phyloP scores from a whole-genome alignment of 2,797 vertebrate genomes.

The Cephalopachus bancanus region DNA sequence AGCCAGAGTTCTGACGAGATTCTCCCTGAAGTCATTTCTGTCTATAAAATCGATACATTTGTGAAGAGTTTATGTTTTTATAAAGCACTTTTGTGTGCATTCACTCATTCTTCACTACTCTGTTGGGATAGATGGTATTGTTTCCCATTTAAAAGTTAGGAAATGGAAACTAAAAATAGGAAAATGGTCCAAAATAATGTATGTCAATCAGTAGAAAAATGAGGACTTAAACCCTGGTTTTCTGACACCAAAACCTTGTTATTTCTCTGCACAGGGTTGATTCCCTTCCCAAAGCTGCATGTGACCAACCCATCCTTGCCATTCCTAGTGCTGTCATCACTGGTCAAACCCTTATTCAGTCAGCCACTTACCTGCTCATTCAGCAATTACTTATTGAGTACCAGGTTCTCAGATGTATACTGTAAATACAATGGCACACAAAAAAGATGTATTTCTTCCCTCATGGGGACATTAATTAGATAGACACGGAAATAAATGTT shows the following conservation, averaged over 20 bases:
- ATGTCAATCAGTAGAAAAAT: neutral
- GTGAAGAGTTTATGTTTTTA: neutral
- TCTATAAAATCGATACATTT: neutral
- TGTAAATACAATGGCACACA: neutral
- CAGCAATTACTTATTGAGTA: neutral
- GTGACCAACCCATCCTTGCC: neutral
- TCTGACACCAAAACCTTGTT: neutral
- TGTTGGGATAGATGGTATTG: neutral
- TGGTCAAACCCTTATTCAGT: neutral
- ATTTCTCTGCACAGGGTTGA: too few species aligned
- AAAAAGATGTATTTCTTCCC: neutral
- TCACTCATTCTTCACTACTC: neutral
- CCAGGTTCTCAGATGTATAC: neutral
- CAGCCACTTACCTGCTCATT: neutral
- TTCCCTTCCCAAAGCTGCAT: neutral
- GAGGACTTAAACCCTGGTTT: neutral
- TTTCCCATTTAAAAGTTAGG: conserved; percentile 53
- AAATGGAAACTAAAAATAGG: conserved; percentile 6
- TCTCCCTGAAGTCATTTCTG: conserved; percentile 16
- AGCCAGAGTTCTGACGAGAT: neutral
- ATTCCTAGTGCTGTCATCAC: neutral
- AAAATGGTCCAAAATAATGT: neutral
- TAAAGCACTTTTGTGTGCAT: neutral
- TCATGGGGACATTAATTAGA: neutral
- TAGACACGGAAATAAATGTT: conserved; percentile 35